Conservation (phyloP, 2,888 invertebrate species). For the Euplexia lucipara region DNA sequence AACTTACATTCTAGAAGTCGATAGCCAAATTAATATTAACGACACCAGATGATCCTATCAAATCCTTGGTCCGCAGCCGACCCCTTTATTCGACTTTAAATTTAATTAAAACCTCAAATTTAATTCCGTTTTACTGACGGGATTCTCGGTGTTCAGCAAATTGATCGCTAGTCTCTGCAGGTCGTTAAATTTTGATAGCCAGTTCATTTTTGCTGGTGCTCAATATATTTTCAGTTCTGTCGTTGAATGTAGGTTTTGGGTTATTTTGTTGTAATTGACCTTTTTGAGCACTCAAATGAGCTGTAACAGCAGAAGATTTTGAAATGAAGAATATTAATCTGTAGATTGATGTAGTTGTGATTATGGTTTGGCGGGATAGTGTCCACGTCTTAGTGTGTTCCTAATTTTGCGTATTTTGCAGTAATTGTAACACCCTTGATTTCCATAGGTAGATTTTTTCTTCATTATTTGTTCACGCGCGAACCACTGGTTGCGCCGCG, state of each 20-base stretch:
- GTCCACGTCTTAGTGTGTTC: no score
- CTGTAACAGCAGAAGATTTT: background rate
- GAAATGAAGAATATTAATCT: background rate
- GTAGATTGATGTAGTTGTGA: no score
- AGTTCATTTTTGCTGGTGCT: conserved; percentile 56
- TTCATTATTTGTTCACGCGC: no score
- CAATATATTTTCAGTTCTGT: conserved; percentile 33
- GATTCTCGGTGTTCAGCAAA: conserved; percentile 63
- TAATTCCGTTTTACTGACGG: conserved; percentile 69
- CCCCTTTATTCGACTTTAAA: conserved; percentile 67
- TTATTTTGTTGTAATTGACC: conserved; percentile 9
- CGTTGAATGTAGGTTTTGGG: conserved; percentile 22
- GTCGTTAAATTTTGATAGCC: conserved; percentile 64
- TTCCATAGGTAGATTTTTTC: no score
- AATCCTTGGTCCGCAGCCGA: conserved; percentile 61
- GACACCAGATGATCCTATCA: conserved; percentile 66
- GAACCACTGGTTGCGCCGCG: no score
- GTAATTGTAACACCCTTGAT: no score
- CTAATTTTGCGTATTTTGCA: no score
- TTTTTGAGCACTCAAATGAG: background rate
- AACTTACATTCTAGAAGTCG: conserved; percentile 53
- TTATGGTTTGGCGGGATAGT: no score
- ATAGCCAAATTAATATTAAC: conserved; percentile 66
- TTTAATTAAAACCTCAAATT: conserved; percentile 78
- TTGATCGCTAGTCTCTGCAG: conserved; percentile 61